Conservation (phyloP, 2,888 invertebrate genomes). For the Loripinus fragilis region DNA sequence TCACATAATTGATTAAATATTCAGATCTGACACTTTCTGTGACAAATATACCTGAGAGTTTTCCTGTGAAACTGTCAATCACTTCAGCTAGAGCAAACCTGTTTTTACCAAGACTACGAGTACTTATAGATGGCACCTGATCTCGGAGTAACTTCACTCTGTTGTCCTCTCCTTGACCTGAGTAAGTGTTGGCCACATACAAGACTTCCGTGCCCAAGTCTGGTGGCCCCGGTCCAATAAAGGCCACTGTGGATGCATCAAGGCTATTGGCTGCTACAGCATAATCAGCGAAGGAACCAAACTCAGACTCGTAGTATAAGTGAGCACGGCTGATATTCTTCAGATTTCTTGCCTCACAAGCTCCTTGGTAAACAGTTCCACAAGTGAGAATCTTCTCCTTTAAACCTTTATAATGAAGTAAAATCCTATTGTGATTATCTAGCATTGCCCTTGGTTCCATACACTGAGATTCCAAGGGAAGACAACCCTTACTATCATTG, state of each 20-base stretch:
- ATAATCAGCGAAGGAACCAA: constrained; percentile 61
- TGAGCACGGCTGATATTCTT: constrained; percentile 67
- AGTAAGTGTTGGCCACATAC: constrained; percentile 94
- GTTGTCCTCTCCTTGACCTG: constrained; percentile 64
- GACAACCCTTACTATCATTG: constrained; percentile 95
- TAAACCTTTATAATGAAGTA: constrained; percentile 68
- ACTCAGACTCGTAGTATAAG: constrained; percentile 56
- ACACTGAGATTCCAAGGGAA: constrained; percentile 78
- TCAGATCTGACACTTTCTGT: constrained; percentile 64
- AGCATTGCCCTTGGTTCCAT: constrained; percentile 59
- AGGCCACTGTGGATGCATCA: constrained; percentile 97
- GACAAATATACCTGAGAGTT: constrained; percentile 67
- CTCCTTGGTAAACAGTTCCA: constrained; percentile 80
- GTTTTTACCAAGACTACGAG: constrained; percentile 82
- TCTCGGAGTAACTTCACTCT: constrained; percentile 67
- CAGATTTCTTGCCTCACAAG: constrained; percentile 75
- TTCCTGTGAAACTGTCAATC: constrained; percentile 62
- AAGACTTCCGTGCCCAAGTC: constrained; percentile 85
- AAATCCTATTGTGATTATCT: constrained; percentile 79
- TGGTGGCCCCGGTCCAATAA: constrained; percentile 91
- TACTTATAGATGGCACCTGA: constrained; percentile 97
- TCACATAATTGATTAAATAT: constrained; percentile 74
- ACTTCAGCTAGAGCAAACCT: constrained; percentile 65
- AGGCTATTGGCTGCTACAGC: constrained; percentile 96
- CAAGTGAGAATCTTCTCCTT: constrained; percentile 78